Evolutionary conservation across 2,113 vertebrate species (phyloP).

Genomic region (Eclectus roratus): DNA sequence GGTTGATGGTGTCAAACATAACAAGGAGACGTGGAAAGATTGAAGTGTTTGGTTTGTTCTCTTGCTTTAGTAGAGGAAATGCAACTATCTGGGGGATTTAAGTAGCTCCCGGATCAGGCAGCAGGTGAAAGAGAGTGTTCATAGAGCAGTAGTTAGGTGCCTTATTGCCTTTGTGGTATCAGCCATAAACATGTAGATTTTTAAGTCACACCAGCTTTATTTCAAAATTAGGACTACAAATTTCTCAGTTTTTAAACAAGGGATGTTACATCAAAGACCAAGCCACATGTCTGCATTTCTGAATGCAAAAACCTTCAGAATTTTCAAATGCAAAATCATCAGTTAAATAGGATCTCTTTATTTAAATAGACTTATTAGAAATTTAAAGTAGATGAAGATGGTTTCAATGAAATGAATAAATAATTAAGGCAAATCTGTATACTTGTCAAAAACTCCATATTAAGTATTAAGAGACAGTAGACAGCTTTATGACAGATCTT

Average conservation of each 20-base stretch:
- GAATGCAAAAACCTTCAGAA: constrained; percentile 42
- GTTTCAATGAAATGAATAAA: constrained; percentile 81
- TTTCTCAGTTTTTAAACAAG: background rate
- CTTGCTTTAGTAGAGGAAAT: background rate
- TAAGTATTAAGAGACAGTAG: constrained; percentile 73
- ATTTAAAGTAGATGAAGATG: constrained; percentile 79
- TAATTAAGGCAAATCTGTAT: constrained; percentile 82
- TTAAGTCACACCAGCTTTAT: background rate
- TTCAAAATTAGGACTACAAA: background rate
- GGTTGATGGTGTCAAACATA: background rate
- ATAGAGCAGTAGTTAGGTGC: background rate
- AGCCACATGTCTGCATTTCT: background rate
- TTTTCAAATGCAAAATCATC: constrained; percentile 73
- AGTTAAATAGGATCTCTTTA: constrained; percentile 74
- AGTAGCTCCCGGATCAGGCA: background rate
- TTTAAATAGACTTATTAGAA: constrained; percentile 83
- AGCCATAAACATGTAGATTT: background rate
- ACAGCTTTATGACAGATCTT: constrained; percentile 74
- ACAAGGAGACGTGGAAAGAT: background rate
- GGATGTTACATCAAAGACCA: background rate
- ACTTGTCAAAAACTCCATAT: constrained; percentile 75
- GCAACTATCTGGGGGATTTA: fast-evolving
- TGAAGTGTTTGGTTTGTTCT: background rate
- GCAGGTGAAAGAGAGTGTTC: background rate
- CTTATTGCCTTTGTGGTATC: background rate